These are phyloP conservation scores for Podarcis raffonei DNA, from an alignment of 2,113 vertebrate genomes.

Conservation along the genomic window DNA sequence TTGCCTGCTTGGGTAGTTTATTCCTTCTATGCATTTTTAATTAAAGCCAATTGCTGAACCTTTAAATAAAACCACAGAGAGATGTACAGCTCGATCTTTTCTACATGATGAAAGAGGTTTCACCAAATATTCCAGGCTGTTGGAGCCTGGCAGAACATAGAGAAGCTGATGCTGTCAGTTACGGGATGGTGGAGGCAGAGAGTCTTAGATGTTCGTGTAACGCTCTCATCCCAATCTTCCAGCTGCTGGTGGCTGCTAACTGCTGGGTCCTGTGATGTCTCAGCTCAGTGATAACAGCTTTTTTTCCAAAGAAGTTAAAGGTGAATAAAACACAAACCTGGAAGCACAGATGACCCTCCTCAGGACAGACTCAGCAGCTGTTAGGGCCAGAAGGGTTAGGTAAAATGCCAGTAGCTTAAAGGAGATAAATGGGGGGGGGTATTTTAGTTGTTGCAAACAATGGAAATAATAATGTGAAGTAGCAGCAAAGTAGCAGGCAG, in stretches of 20 bases:
- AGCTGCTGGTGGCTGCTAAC: not conserved
- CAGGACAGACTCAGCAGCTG: not conserved
- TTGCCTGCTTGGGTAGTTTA: not conserved
- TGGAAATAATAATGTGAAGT: not conserved
- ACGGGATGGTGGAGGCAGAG: not conserved
- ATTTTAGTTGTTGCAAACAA: not conserved
- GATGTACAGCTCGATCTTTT: not conserved
- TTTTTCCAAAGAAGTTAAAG: too few relatives aligned
- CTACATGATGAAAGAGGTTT: not conserved
- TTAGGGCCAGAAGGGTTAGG: not conserved
- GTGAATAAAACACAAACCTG: not conserved
- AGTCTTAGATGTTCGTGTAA: not conserved
- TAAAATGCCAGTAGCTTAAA: not conserved
- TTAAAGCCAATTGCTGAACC: not conserved
- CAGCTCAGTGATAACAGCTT: too few relatives aligned
- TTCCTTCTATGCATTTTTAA: not conserved
- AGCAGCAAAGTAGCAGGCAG: too few relatives aligned
- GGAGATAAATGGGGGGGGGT: not conserved
- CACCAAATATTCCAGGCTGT: not conserved
- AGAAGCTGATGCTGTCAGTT: not conserved
- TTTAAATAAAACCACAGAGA: not conserved
- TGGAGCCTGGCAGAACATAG: not conserved
- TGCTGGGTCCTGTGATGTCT: not conserved
- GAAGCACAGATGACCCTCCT: not conserved
- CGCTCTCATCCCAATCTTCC: not conserved